Evolutionary conservation across 1,140 invertebrate genomes (phyloP), one percentile per base, ranked within the genome.

Genomic region (Bradysia coprophila): DNA sequence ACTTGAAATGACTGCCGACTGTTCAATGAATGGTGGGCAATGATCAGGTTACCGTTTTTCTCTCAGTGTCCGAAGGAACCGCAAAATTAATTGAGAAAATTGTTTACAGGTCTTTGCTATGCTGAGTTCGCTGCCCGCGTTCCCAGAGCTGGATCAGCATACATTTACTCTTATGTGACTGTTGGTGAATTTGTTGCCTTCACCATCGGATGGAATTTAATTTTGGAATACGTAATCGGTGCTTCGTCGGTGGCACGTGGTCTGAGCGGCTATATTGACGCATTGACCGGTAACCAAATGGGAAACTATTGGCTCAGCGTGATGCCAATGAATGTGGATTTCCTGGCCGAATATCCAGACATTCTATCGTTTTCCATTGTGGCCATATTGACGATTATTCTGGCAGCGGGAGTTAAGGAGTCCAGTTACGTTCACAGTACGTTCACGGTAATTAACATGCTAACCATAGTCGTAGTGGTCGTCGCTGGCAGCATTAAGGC

Each of bases 221-320:
- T 92, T 45, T 57, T 92, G 48, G 88, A 92, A 64, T 90, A 91
- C 64, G 75, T 86, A 2, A 88, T 93, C 45, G 86, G 84, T 88
- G 61, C 83, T 0, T 89, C 91, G 4, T 87, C 86, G 48, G 86
- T 94, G n/a, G 90, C 89, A 2, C 74, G 86, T 53, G 91, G 88
- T 19, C 75, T 91, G 54, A 88, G 85, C 53, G 80, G 78, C 40
- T 93, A 94, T 51, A 73, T 96, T 13, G 89, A 95, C 56, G 74
- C 78, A 11, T 57, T 95, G 1, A 67, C 78, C 36, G 70, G 79
- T 49, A 73, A 85, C 44, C 68, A 68, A 10, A 89, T 95, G 63
- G 69, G 70, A 20, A 66, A 66, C 8, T 64, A 72, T 2, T 73
- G 93, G 43, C 63, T 64, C n/a, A 62, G 68, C 1, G 46, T 71